phyloP scores from a whole-genome alignment of 2,797 vertebrate genomes.

The Garrulus glandarius region DNA sequence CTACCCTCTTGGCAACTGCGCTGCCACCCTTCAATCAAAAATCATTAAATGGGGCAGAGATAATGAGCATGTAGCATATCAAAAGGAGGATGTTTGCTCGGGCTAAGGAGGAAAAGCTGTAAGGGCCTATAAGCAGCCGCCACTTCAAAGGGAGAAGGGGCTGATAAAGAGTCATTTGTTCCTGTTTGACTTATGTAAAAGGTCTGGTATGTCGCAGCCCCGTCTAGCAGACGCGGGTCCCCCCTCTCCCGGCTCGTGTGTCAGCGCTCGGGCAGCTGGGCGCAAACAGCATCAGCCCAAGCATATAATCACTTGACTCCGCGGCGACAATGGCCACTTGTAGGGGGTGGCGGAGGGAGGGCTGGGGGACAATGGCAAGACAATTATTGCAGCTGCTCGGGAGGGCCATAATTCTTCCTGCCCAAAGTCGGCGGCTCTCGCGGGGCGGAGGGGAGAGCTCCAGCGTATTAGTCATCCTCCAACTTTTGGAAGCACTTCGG shows the following conservation, averaged over 20 bases:
- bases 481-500: slow-evolving; percentile 73
- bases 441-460: slow-evolving; percentile 51
- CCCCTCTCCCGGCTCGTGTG: slow-evolving; percentile 67
- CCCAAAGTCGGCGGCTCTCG: slow-evolving; percentile 64
- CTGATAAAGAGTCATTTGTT: slow-evolving; percentile 85
- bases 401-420: slow-evolving; percentile 77
- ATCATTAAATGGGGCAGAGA: slow-evolving; percentile 83
- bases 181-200: slow-evolving; percentile 84
- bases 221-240: slow-evolving; percentile 75
- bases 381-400: slow-evolving; percentile 87
- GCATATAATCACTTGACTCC: slow-evolving; percentile 83
- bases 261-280: slow-evolving; percentile 87
- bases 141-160: slow-evolving; percentile 80
- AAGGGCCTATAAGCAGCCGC: slow-evolving; percentile 68
- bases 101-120: slow-evolving; percentile 77
- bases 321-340: slow-evolving; percentile 81
- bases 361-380: slow-evolving; percentile 78
- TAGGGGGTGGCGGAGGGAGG: slow-evolving; percentile 81
- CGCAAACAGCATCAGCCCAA: slow-evolving; percentile 78
- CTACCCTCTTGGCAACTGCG: slow-evolving; percentile 71
- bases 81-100: slow-evolving; percentile 82
- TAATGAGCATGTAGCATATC: slow-evolving; percentile 83
- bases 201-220: slow-evolving; percentile 79
- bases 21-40: slow-evolving; percentile 84
- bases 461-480: slow-evolving; percentile 77